Evolutionary conservation across 2,113 vertebrate genomes (phyloP), one percentile per base, ranked within the genome.

Genomic region (Opisthocomus hoazin): DNA sequence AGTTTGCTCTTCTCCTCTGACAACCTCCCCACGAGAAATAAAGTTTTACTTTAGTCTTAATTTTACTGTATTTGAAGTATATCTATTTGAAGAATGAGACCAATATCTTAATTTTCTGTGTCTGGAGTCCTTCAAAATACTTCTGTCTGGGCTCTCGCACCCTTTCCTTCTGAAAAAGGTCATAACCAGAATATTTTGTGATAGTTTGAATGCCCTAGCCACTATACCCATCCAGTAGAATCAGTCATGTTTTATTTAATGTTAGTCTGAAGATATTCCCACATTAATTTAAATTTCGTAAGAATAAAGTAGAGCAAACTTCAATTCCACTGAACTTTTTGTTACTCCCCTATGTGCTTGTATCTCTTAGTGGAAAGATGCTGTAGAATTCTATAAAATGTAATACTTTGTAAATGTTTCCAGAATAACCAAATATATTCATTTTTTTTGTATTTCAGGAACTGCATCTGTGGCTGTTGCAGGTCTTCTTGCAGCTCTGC

Each of bases 401-500:
- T 27, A 60, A 14, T 50, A 14, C 30, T 94, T 73, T 36, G 11
- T 63, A 63, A 58, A 32, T 48, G 3, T 87, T 68, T 92, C 19
- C 27, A 29, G 30, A 60, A 64, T 64, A 73, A 91, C 74, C 32
- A 92, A 53, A 68, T 69, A 1, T 64, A 23, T 63, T 48, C 13
- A 10, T 66, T 87, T 58, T 74, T 84, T 21, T n/a, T n/a, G n/a
- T 17, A 14, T 86, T 94, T 90, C 77, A 99, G 99, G 99, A 88
- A 99, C 99, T 70, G 99, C 99, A 32, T 98, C 99, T 41, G 99
- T 99, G 48, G 99, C 99, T 15, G 99, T 99, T 56, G 99, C 99
- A 26, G 99, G 99, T 74, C 98, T 99, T 56, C 98, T 99, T 71
- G 99, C 99, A 46, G 98, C 99, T 83, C 98, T 99, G 46, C 98